Base-by-base conservation (phyloP, 2,888 invertebrate species). In the Herminia tarsipennalis region DNA sequence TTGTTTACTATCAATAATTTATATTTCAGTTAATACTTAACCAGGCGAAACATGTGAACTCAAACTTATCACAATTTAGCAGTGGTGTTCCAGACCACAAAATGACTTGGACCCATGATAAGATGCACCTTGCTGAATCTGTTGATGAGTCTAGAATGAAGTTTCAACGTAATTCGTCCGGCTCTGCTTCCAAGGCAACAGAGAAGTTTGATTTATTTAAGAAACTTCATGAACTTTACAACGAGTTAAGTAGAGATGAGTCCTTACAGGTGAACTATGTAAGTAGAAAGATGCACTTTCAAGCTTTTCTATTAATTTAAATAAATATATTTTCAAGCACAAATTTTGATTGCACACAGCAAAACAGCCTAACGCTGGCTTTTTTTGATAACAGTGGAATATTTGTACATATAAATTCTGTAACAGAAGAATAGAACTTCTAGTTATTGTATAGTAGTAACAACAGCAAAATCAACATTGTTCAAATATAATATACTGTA, bases 41-140 rank as follows among this genome's bases (percentile, higher is more conserved):
- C 74, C 84, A 88, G 66, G 90, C 89, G 67, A 90, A 90, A 87
- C 86, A 90, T 89, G 90, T 87, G 76, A 89, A 88, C 81, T 73
- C 83, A 69, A 87, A 82, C 70, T 75, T 88, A 77, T 75, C 86
- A 71, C 86, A 86, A 71, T 85, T 84, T 77, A 86, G 84, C 67
- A 83, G 86, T 88, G 87, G 88, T 83, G 87, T 86, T 69, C 71
- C 82, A 81, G 89, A 88, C 70, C 88, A 89, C 83, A 91, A 90
- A 83, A 90, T 91, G 91, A 91, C 90, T 86, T 91, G 91, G 91
- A 90, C 86, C 72, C 86, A 88, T 76, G 89, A 90, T 82, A 91
- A 90, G 76, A 87, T 89, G 75, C 88, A 89, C 66, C 76, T 90
- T 68, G 81, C 90, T 62, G 91, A 91, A 75, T 81, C 90, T 73